Evolutionary conservation across 1,140 invertebrate species (phyloP), one percentile per base, ranked within the genome.

Genomic region (Psix sp.): DNA sequence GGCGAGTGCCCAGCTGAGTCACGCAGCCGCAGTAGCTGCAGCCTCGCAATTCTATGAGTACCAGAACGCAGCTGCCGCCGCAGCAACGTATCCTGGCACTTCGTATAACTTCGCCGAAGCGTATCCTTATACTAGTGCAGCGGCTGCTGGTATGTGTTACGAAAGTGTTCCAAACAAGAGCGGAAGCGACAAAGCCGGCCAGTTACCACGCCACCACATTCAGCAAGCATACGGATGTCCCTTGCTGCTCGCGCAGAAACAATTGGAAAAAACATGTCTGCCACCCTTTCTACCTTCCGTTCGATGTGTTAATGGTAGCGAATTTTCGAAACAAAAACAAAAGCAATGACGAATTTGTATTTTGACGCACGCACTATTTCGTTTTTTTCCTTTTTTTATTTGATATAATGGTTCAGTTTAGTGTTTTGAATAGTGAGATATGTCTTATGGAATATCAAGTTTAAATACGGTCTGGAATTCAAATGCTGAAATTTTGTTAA

Each of bases 21-120:
- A 93, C 82, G 92, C 92, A 1, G 91, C 92, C 18, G 91, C 92
- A 1, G 88, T 93, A 21, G 91, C 91, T 9, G 91, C 91, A 2
- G 91, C 91, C 2, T 91, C 92, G 38, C 90, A 93, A 73, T 93
- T 93, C 80, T 93, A 93, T 81, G 92, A 93, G 81, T 93, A 93
- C 73, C 90, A 91, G 67, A 91, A 90, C 26, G 90, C 89, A 13
- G 91, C 90, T 1, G 91, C 91, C 4, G 91, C 92, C 0, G 91
- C 91, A 1, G 90, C 90, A 1, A 90, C 90, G 0, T 93, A 93
- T 74, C 91, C 92, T 5, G 90, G 91, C 31, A 91, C 92, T 48
- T 92, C 92, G 72, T 90, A 91, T 52, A 92, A 91, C 63, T 92
- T 92, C 73, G 91, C 92, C 68, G 92, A 93, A 77, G 90, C 92